These are phyloP conservation scores for Pseudococcus longispinus DNA, from an alignment of 2,888 invertebrate genomes.

Conservation along the genomic window DNA sequence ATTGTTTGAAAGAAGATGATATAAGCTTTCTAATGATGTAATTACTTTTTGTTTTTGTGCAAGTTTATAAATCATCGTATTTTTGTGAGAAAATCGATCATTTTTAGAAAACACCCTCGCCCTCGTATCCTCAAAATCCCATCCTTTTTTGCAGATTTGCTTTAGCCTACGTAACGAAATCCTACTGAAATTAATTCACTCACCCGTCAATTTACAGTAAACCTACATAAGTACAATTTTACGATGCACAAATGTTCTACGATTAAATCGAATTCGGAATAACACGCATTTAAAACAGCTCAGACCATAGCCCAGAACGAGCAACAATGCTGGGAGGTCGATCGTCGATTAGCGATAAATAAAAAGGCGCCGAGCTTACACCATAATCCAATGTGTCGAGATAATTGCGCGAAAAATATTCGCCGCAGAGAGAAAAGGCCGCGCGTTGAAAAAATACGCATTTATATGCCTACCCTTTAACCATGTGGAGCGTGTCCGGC, in stretches of 20 bases:
- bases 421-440: not conserved
- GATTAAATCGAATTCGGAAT: not conserved
- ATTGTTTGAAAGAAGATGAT: no score
- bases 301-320: not conserved
- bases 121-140: not conserved
- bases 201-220: not conserved
- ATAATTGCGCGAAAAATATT: slow-evolving; percentile 12
- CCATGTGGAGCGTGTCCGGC: not conserved
- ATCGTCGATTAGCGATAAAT: not conserved
- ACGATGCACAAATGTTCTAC: not conserved
- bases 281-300: not conserved
- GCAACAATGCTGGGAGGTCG: not conserved
- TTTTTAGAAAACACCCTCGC: not conserved
- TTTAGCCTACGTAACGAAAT: not conserved
- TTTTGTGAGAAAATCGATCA: no score
- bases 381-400: not conserved
- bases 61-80: no score
- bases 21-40: no score
- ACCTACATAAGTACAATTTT: not conserved
- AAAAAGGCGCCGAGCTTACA: not conserved
- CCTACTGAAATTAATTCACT: not conserved
- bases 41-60: no score
- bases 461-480: not conserved
- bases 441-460: no score
- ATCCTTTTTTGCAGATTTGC: not conserved